These are phyloP conservation scores for Aspidiotus rigidus DNA, from an alignment of 2,888 invertebrate genomes.

Conservation along the genomic window DNA sequence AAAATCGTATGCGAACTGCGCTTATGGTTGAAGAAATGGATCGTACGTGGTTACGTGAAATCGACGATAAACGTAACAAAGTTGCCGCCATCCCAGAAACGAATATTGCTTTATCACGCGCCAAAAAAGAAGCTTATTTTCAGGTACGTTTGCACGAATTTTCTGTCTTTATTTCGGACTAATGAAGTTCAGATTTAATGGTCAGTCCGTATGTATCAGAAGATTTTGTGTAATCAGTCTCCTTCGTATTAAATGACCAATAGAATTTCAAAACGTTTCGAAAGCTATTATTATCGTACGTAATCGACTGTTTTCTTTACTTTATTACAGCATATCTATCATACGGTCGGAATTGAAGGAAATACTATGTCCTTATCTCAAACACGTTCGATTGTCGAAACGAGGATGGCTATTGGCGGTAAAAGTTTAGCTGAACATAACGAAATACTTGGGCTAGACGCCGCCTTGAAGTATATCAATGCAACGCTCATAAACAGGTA, in stretches of 20 bases:
- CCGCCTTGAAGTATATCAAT: slow-evolving; percentile 87
- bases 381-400: slow-evolving; percentile 84
- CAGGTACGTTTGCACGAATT: slow-evolving; percentile 44
- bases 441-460: slow-evolving; percentile 87
- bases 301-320: too few relatives aligned
- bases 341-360: slow-evolving; percentile 94
- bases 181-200: not conserved
- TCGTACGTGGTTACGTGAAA: slow-evolving; percentile 61
- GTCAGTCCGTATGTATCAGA: too few relatives aligned
- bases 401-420: slow-evolving; percentile 71
- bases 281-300: too few relatives aligned
- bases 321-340: slow-evolving; percentile 67
- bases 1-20: slow-evolving; percentile 73
- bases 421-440: slow-evolving; percentile 95
- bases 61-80: slow-evolving; percentile 75
- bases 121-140: slow-evolving; percentile 91
- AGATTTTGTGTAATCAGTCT: too few relatives aligned
- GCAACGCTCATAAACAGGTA: slow-evolving; percentile 63
- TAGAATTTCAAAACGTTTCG: too few relatives aligned
- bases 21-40: slow-evolving; percentile 85
- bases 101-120: slow-evolving; percentile 68
- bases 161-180: slow-evolving; percentile 3
- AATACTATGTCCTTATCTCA: slow-evolving; percentile 92
- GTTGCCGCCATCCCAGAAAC: slow-evolving; percentile 71
- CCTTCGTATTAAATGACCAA: too few relatives aligned